Evolutionary conservation across 2,113 vertebrate species (phyloP).

Genomic region (Heterocephalus glaber): DNA sequence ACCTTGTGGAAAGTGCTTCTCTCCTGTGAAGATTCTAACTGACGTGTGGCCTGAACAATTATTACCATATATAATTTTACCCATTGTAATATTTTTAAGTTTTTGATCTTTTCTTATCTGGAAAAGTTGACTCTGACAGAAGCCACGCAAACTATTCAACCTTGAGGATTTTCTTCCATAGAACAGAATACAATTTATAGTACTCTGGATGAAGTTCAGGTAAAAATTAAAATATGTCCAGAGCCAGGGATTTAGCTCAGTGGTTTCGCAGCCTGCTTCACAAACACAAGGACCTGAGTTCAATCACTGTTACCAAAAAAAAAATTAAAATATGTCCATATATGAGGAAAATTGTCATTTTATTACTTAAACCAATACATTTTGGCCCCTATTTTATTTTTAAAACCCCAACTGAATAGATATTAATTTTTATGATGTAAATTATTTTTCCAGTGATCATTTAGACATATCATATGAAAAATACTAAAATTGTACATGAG

Average conservation of each 20-base stretch:
- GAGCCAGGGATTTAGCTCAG: too few species aligned
- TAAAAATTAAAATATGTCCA: neutral
- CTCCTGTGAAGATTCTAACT: neutral
- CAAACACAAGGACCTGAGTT: too few species aligned
- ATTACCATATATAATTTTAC: neutral
- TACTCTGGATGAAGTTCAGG: neutral
- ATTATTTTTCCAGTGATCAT: slow-evolving; percentile 62
- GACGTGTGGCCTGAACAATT: neutral
- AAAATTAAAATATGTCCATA: neutral
- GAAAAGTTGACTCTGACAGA: neutral
- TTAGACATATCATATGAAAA: neutral
- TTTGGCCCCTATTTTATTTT: slow-evolving; percentile 66
- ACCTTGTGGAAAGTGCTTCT: neutral
- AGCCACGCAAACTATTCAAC: neutral
- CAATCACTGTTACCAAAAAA: too few species aligned
- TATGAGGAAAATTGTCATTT: slow-evolving; percentile 74
- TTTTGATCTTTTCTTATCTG: neutral
- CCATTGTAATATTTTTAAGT: neutral
- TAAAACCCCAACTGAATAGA: slow-evolving; percentile 2
- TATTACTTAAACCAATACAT: neutral
- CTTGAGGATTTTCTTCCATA: neutral
- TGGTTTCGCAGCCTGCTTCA: too few species aligned
- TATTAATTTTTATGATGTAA: slow-evolving; percentile 66
- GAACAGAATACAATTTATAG: neutral
- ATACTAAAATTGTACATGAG: neutral